phyloP scores from a whole-genome alignment of 2,113 vertebrate genomes.

The Hypocryptadius cinnamomeus region DNA sequence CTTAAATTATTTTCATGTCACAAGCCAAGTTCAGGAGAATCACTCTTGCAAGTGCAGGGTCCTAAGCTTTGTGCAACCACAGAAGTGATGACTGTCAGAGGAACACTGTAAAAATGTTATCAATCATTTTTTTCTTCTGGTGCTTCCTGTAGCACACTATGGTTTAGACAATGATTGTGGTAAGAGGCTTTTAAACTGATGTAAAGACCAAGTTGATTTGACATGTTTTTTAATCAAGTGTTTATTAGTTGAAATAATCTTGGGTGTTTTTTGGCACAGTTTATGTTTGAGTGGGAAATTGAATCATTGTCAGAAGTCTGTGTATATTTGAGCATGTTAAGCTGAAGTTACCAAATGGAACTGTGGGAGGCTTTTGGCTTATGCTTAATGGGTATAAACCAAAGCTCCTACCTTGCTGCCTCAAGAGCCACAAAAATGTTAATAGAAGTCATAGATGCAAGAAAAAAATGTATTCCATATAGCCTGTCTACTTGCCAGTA shows the following conservation, averaged over 20 bases:
- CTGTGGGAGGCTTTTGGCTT: constrained; percentile 41
- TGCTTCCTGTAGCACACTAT: not conserved
- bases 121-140: not conserved
- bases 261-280: constrained; percentile 19
- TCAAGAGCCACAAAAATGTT: constrained; percentile 29
- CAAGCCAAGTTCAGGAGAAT: not conserved
- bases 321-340: constrained; percentile 13
- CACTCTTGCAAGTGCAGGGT: not conserved
- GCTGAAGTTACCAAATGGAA: constrained; percentile 21
- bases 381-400: not conserved
- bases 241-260: constrained; percentile 60
- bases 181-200: constrained; percentile 34
- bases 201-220: constrained; percentile 22
- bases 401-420: constrained; percentile 26
- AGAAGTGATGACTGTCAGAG: not conserved
- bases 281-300: constrained; percentile 41
- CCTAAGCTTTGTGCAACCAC: not conserved
- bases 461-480: not conserved
- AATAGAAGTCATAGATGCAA: constrained; percentile 12
- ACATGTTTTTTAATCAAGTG: constrained; percentile 45
- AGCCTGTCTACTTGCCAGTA: not conserved
- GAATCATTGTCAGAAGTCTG: constrained; percentile 41
- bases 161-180: not conserved
- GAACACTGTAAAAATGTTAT: not conserved
- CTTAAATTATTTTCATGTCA: not conserved